These are phyloP conservation scores for Epicauta chinensis DNA, from an alignment of 1,140 invertebrate genomes.

Conservation along the genomic window DNA sequence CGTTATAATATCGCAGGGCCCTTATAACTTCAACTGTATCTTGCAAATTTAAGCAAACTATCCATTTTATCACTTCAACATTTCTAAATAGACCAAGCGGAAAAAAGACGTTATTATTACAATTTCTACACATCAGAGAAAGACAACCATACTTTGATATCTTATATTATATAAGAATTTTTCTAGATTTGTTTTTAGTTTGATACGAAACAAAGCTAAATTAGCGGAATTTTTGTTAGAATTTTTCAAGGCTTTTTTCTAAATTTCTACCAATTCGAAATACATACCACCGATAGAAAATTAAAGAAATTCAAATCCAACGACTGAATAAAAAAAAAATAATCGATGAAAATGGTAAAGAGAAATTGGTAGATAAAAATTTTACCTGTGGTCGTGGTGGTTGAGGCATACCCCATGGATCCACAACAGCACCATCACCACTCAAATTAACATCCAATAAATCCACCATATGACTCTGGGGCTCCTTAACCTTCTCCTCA, in stretches of 20 bases:
- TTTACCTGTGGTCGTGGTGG: slow-evolving; percentile 33
- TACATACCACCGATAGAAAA: slow-evolving; percentile 25
- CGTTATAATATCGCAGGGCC: too few species aligned
- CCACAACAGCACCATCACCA: slow-evolving; percentile 46
- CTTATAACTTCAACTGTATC: too few species aligned
- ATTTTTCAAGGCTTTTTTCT: too few species aligned
- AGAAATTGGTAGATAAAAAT: background rate
- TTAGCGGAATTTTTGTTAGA: background rate
- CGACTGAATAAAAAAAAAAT: slow-evolving; percentile 23
- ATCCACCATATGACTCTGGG: slow-evolving; percentile 67
- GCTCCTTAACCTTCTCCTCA: slow-evolving; percentile 19
- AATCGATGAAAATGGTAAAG: background rate
- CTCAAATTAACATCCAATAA: slow-evolving; percentile 72
- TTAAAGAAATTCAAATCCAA: slow-evolving; percentile 30
- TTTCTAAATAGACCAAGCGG: too few species aligned
- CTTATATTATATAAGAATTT: too few species aligned
- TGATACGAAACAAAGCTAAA: background rate
- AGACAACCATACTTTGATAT: too few species aligned
- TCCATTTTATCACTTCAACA: too few species aligned
- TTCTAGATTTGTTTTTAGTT: background rate
- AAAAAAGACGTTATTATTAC: too few species aligned
- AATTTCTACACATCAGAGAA: too few species aligned
- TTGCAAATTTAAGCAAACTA: too few species aligned
- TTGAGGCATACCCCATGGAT: slow-evolving; percentile 67
- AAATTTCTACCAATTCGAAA: background rate